A percentile compares a stretch with the other conserved stretches of the same genome.
Evolutionary conservation across 1,140 invertebrate genomes (phyloP).

Genomic region (Hermetia illucens): DNA sequence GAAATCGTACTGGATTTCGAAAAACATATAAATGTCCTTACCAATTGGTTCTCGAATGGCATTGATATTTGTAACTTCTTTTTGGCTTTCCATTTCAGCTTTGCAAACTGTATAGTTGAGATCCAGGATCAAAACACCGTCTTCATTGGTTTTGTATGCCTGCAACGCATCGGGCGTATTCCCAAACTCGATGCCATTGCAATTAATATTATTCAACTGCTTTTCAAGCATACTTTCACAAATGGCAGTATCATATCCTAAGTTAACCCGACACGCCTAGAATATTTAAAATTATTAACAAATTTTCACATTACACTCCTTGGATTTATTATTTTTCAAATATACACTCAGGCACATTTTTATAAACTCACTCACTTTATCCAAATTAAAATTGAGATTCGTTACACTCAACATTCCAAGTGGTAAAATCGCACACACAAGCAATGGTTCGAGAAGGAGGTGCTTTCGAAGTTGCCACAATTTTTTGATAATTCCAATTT

Average conservation of each 20-base stretch:
- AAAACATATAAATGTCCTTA: too few species aligned
- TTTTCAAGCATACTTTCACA: conserved; percentile 40
- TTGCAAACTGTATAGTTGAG: conserved; percentile 26
- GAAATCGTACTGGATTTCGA: too few species aligned
- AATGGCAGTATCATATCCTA: conserved; percentile 36
- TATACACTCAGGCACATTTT: neutral
- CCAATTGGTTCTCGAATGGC: conserved; percentile 30
- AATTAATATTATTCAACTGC: conserved; percentile 20
- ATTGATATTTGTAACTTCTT: conserved; percentile 38
- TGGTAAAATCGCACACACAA: conserved; percentile 33
- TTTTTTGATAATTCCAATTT: too few species aligned
- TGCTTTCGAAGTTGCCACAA: conserved; percentile 21
- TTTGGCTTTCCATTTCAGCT: conserved; percentile 37
- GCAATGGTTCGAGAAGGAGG: conserved; percentile 33
- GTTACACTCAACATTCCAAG: conserved; percentile 32
- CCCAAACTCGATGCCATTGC: conserved; percentile 19
- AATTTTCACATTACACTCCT: neutral
- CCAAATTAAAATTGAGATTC: conserved; percentile 36
- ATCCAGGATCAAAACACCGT: conserved; percentile 12
- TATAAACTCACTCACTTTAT: conserved; percentile 33
- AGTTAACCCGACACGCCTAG: conserved; percentile 45
- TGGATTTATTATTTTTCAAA: too few species aligned
- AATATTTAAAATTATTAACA: conserved; percentile 4
- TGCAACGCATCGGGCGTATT: conserved; percentile 19
- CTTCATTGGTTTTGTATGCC: conserved; percentile 8